A percentile compares a stretch with the other conserved stretches of the same genome.
These are phyloP conservation scores for Sebastes trivittatus DNA, from an alignment of 2,797 vertebrate species.

Conservation along the genomic window DNA sequence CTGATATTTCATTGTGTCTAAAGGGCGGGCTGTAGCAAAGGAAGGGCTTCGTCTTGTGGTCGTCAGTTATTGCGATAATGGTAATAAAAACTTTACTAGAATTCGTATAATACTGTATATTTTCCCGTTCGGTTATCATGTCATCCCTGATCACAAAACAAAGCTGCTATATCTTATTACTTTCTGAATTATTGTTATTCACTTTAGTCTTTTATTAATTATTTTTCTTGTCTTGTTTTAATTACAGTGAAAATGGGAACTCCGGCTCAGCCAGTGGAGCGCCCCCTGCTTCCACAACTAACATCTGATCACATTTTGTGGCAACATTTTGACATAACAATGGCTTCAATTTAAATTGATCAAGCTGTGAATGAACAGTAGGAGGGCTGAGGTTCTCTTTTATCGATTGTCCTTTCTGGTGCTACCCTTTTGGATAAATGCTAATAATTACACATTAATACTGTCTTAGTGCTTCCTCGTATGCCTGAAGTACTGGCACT, in stretches of 20 bases:
- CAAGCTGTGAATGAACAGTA: neutral
- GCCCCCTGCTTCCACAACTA: accelerated
- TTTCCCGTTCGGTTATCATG: neutral
- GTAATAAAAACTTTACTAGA: neutral
- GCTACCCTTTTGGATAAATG: neutral
- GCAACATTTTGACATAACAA: neutral
- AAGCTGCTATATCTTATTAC: neutral
- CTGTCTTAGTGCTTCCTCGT: neutral
- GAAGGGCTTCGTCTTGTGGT: neutral
- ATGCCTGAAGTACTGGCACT: neutral
- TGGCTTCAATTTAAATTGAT: neutral
- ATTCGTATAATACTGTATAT: neutral
- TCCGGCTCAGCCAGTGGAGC: neutral
- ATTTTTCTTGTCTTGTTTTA: neutral
- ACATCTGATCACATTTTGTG: neutral
- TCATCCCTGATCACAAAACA: neutral
- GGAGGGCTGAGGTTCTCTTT: neutral
- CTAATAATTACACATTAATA: neutral
- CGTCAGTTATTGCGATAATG: neutral
- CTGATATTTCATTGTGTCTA: conserved; percentile 17
- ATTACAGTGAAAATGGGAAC: neutral
- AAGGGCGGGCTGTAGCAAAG: neutral
- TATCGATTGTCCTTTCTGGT: neutral
- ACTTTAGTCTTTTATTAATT: neutral
- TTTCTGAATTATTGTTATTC: neutral